Evolutionary conservation across 53 echinoderm and acorn worm genomes (phyloP).

Genomic region (Henricia sp.): DNA sequence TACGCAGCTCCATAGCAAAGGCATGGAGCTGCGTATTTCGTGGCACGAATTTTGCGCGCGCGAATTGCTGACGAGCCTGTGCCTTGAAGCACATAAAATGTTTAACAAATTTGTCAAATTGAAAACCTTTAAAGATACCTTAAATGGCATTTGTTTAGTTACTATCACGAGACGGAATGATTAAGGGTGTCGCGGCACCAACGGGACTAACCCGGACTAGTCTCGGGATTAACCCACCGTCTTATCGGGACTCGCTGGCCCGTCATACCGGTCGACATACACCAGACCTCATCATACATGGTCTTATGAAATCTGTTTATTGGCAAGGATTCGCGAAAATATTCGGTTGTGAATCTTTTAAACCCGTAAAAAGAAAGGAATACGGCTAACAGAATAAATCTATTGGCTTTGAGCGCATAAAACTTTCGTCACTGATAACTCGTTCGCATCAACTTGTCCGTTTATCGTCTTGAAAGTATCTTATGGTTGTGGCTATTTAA

Average conservation of each 20-base stretch:
- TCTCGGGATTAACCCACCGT: not conserved
- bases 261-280: not conserved
- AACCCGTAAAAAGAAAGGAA: not conserved
- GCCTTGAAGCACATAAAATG: no score
- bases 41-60: no score
- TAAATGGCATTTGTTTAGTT: no score
- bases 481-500: no score
- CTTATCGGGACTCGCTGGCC: not conserved
- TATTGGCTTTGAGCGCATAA: not conserved
- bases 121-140: no score
- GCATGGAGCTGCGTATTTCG: no score
- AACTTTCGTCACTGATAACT: constrained; percentile 22
- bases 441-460: no score
- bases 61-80: no score
- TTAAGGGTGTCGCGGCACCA: not conserved
- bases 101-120: no score
- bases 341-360: constrained; percentile 27
- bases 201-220: not conserved
- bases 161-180: not conserved
- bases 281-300: not conserved
- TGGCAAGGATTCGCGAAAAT: not conserved
- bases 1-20: no score
- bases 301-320: not conserved
- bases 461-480: no score
- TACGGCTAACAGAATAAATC: not conserved